These are phyloP conservation scores for Stenolophus ochropezus DNA, from an alignment of 2,888 invertebrate genomes.

Conservation along the genomic window DNA sequence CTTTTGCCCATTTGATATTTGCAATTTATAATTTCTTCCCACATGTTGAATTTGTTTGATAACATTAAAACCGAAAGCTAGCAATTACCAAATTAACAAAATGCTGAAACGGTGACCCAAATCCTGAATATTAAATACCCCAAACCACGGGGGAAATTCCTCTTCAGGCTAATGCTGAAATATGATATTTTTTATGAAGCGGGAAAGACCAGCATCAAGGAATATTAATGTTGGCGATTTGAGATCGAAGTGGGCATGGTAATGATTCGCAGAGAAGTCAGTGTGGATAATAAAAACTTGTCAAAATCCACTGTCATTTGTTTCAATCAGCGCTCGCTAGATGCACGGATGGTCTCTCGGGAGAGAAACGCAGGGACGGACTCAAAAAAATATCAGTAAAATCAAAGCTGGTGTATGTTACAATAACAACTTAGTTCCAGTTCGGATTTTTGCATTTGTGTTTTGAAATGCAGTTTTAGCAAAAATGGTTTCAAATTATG, in stretches of 20 bases:
- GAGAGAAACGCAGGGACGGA: background rate
- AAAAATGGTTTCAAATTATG: no score
- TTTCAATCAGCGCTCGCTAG: constrained; percentile 34
- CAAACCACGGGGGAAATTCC: background rate
- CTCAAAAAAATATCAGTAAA: background rate
- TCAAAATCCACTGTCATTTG: constrained; percentile 25
- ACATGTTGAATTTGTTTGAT: background rate
- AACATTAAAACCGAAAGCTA: background rate
- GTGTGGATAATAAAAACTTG: constrained; percentile 20
- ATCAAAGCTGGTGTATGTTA: no score
- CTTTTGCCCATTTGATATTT: background rate
- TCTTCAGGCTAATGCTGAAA: constrained; percentile 18
- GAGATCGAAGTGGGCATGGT: background rate
- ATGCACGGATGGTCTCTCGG: background rate
- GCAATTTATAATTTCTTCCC: no score
- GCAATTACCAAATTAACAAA: background rate
- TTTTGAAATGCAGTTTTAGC: no score
- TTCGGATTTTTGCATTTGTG: no score
- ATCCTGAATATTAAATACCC: constrained; percentile 5
- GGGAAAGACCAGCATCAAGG: background rate
- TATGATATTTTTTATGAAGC: constrained; percentile 24
- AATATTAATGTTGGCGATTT: constrained; percentile 16
- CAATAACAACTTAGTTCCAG: no score
- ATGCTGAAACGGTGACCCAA: background rate
- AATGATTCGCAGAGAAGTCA: background rate